These are phyloP conservation scores for Psittacara wagleri DNA, from an alignment of 2,113 vertebrate genomes.

Conservation along the genomic window DNA sequence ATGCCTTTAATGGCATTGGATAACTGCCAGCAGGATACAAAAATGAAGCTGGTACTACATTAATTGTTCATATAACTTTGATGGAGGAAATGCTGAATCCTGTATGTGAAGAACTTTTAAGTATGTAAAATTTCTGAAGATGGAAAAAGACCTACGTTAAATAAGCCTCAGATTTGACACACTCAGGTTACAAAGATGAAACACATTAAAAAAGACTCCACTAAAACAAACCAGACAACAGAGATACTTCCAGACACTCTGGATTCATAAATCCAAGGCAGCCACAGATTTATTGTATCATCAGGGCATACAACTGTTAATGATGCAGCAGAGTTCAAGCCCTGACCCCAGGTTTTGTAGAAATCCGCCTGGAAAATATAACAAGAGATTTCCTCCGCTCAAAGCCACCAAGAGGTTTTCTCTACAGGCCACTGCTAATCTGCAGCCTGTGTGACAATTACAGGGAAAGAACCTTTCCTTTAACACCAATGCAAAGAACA, in stretches of 20 bases:
- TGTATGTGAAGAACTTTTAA: background rate
- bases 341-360: background rate
- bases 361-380: background rate
- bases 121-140: background rate
- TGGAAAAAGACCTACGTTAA: background rate
- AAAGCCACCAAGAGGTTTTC: background rate
- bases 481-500: background rate
- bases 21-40: background rate
- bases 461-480: background rate
- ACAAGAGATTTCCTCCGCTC: background rate
- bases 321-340: background rate
- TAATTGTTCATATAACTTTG: background rate
- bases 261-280: background rate
- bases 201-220: background rate
- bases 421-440: background rate
- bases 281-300: slow-evolving; percentile 1
- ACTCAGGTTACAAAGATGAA: background rate
- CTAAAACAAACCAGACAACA: background rate
- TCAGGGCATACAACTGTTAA: background rate
- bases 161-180: background rate
- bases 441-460: background rate
- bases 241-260: background rate
- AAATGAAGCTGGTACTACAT: background rate
- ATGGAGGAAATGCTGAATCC: background rate
- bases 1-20: background rate